These are phyloP conservation scores for Piaya cayana DNA, from an alignment of 2,113 vertebrate species.

Conservation along the genomic window DNA sequence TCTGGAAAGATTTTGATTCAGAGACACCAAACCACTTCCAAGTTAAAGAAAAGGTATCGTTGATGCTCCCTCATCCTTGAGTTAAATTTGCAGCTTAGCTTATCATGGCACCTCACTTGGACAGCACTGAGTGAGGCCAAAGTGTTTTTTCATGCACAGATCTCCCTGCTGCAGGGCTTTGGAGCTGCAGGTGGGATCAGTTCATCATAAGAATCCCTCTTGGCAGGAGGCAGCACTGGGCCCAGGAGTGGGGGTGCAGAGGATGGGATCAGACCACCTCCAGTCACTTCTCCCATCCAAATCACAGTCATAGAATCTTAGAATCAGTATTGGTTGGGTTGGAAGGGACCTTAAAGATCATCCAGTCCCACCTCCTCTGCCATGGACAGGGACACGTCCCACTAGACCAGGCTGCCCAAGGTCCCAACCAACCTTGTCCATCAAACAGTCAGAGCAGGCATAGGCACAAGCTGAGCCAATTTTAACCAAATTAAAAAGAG, in stretches of 20 bases:
- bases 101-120: background rate
- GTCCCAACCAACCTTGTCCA: too few species aligned
- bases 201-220: background rate
- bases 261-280: background rate
- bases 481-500: rapidly evolving
- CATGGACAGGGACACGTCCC: too few species aligned
- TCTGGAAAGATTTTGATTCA: background rate
- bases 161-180: background rate
- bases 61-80: background rate
- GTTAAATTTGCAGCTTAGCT: background rate
- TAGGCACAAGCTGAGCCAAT: background rate
- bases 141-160: background rate
- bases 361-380: too few species aligned
- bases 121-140: background rate
- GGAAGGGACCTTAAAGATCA: too few species aligned
- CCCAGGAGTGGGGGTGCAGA: background rate
- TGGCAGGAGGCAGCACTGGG: rapidly evolving
- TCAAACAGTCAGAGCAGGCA: background rate
- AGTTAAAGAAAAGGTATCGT: background rate
- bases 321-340: too few species aligned
- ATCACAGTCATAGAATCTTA: background rate
- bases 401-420: too few species aligned
- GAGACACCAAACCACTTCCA: background rate
- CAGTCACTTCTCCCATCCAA: background rate
- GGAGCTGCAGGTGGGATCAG: background rate